Conservation (phyloP, 2,888 invertebrate genomes). For the Augochlorella aurata region DNA sequence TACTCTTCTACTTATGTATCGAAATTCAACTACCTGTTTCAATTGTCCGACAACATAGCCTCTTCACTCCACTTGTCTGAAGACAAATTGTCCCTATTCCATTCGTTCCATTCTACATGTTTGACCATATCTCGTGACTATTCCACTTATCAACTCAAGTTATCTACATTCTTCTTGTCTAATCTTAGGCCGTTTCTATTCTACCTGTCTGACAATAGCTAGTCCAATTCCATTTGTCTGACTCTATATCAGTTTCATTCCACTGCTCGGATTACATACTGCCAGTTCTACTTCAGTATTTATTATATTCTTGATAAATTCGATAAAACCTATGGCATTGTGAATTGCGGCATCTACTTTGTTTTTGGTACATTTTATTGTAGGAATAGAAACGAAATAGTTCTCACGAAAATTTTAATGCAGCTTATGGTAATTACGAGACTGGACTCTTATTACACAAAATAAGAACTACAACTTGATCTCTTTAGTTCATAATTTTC, state of each 20-base stretch:
- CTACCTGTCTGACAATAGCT: neutral
- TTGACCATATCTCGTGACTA: too few relatives aligned
- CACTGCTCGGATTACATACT: neutral
- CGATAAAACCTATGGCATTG: too few relatives aligned
- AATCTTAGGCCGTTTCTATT: neutral
- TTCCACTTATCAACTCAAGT: neutral
- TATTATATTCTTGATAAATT: neutral
- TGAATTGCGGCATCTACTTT: too few relatives aligned
- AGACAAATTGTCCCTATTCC: neutral
- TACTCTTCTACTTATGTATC: too few relatives aligned
- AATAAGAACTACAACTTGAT: too few relatives aligned
- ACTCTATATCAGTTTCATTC: neutral
- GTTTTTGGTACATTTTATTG: too few relatives aligned
- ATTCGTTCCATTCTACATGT: neutral
- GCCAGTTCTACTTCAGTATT: neutral
- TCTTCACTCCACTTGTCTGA: neutral
- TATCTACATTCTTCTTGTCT: neutral
- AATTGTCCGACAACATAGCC: neutral
- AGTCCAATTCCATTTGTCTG: neutral
- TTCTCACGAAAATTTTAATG: too few relatives aligned
- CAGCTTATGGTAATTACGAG: too few relatives aligned
- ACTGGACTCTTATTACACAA: too few relatives aligned
- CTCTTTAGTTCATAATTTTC: too few relatives aligned
- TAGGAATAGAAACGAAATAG: too few relatives aligned
- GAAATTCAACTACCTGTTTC: too few relatives aligned